phyloP scores from a whole-genome alignment of 1,140 invertebrate species.

The Euschistus heros region DNA sequence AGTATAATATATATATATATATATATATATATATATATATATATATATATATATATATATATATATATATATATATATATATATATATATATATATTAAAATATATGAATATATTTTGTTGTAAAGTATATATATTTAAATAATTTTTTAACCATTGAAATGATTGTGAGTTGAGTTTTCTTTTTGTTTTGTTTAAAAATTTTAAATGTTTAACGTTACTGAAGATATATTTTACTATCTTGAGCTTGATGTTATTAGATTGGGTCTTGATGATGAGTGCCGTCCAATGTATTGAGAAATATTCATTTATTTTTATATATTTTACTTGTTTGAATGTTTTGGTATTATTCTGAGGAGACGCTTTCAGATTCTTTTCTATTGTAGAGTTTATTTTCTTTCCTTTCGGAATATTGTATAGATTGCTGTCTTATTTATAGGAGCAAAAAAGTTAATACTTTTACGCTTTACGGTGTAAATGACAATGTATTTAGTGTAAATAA shows the following conservation, averaged over 20 bases:
- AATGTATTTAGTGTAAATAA: constrained; percentile 2
- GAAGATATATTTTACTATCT: constrained; percentile 4
- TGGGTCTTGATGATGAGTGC: neutral
- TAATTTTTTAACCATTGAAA: neutral
- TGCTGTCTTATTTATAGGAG: neutral
- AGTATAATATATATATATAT: neutral
- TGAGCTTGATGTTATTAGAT: neutral
- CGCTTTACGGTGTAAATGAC: neutral
- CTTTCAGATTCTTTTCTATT: neutral
- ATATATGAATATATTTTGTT: neutral
- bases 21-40: neutral
- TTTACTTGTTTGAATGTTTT: neutral
- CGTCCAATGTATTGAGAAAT: neutral
- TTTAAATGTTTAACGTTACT: constrained; percentile 3
- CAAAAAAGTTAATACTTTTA: neutral
- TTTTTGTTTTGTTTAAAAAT: constrained; percentile 9
- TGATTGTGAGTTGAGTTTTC: neutral
- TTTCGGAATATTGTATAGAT: neutral
- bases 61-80: neutral
- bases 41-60: neutral
- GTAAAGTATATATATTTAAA: constrained; percentile 6
- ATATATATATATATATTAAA: neutral
- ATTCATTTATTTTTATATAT: constrained; percentile 7
- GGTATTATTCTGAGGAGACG: neutral
- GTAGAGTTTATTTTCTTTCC: neutral